phyloP scores from a whole-genome alignment of 92 coral and sea anemone genomes.

The Porites lobata region DNA sequence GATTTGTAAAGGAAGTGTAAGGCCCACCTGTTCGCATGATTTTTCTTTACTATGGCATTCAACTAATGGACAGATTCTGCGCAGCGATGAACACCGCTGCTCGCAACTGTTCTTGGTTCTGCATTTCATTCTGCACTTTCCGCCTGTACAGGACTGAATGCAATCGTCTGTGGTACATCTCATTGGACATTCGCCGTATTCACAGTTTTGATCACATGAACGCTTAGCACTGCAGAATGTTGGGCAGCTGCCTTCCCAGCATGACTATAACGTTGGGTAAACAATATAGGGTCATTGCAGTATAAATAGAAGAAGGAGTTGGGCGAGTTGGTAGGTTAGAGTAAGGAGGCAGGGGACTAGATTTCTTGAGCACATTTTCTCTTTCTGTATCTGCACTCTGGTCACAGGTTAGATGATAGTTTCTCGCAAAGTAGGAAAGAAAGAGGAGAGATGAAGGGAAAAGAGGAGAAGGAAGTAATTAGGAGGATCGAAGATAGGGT shows the following conservation, averaged over 20 bases:
- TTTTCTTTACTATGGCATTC: slow-evolving; percentile 29
- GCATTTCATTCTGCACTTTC: slow-evolving; percentile 35
- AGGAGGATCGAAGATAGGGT: too few relatives aligned
- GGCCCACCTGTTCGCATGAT: slow-evolving; percentile 36
- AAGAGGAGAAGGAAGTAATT: too few relatives aligned
- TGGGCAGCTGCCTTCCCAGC: slow-evolving; percentile 31
- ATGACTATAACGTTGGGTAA: slow-evolving; percentile 10
- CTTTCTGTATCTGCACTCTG: too few relatives aligned
- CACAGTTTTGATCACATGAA: slow-evolving; percentile 28
- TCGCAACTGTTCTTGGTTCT: slow-evolving; percentile 18
- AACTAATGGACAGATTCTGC: slow-evolving; percentile 29
- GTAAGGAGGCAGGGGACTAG: too few relatives aligned
- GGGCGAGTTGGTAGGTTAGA: background rate
- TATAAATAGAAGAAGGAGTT: background rate
- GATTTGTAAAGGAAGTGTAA: too few relatives aligned
- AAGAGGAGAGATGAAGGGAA: too few relatives aligned
- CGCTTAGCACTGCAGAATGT: slow-evolving; percentile 40
- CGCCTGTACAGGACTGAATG: slow-evolving; percentile 14
- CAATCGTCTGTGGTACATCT: slow-evolving; percentile 30
- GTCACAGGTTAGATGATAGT: too few relatives aligned
- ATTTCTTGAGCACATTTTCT: too few relatives aligned
- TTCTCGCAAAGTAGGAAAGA: too few relatives aligned
- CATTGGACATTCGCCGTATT: slow-evolving; percentile 27
- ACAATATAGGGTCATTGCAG: too few relatives aligned
- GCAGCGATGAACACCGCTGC: slow-evolving; percentile 20